A percentile compares a stretch with the other conserved stretches of the same genome.
These are phyloP conservation scores for Anolis sagrei DNA, from an alignment of 2,113 vertebrate species.

Conservation along the genomic window DNA sequence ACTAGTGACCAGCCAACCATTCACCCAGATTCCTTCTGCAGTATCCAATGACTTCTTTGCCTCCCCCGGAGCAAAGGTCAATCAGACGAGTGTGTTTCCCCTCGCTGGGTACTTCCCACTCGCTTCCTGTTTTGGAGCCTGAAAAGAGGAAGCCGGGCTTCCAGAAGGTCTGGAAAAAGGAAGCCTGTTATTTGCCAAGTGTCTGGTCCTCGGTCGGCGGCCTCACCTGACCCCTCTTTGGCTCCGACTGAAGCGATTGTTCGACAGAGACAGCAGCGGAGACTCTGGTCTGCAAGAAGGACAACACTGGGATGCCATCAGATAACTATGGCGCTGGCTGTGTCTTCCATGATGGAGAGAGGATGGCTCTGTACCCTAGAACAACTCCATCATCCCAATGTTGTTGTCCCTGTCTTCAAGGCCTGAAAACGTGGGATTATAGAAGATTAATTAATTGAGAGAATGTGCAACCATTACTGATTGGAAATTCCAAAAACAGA, in stretches of 20 bases:
- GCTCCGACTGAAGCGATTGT: conserved; percentile 7
- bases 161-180: background rate
- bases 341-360: too few relatives aligned
- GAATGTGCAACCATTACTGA: too few relatives aligned
- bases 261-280: background rate
- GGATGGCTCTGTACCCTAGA: too few relatives aligned
- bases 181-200: background rate
- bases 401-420: too few relatives aligned
- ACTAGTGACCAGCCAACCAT: too few relatives aligned
- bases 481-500: too few relatives aligned
- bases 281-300: background rate
- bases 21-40: background rate
- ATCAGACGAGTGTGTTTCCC: background rate
- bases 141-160: background rate
- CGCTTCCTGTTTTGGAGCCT: conserved; percentile 8
- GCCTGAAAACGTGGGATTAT: too few relatives aligned
- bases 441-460: too few relatives aligned
- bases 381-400: too few relatives aligned
- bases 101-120: background rate
- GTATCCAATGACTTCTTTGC: background rate
- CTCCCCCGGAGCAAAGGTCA: too few relatives aligned
- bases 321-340: too few relatives aligned
- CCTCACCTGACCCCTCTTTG: conserved; percentile 20
- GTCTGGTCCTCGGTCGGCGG: background rate
- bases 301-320: too few relatives aligned